Evolutionary conservation across 2,888 invertebrate species (phyloP), one percentile per base, ranked within the genome.

Genomic region (Fabriciana adippe): DNA sequence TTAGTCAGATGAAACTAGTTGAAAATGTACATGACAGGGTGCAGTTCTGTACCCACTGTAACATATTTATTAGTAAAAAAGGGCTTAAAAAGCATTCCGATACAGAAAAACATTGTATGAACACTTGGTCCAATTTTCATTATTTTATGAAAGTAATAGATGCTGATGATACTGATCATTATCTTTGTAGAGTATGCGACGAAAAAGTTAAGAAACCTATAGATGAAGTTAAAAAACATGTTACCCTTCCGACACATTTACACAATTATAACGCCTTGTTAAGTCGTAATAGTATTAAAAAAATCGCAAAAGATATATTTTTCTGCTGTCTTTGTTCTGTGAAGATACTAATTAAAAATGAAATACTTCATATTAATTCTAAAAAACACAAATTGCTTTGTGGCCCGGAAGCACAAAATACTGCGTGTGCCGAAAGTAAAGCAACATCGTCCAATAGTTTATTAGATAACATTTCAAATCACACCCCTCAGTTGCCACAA

Each of bases 151-250:
- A 16, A 26, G 50, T 18, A 21, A 11, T 16, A 11, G 63, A 26
- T 31, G 41, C 26, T 1, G 15, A 50, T 11, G 55, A 61, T 5
- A 16, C 41, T 21, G 57, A n/a, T 60, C 13, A 51, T 15, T 69
- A 16, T 8, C 50, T 8, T 59, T 73, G 73, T 26, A 69, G 41
- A 54, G 60, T 73, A 8, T 73, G 73, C 14, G 53, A 67, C 3
- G 41, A 59, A 2, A 16, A 55, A 53, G 53, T 71, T n/a, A 18
- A 11, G 41, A 54, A 62, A 21, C 50, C 13, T 41, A 6, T 14
- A 11, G 14, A 51, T 13, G 51, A 50, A 35, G 35, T 61, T 14
- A 61, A 61, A 15, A 48, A 51, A 41, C 61, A 61, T 14, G 35
- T 18, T 14, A 18, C 13, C 41, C 13, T 15, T 8, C 6, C 51